Percentiles rank a stretch among this genome's conserved stretches.
Evolutionary conservation across 1,140 invertebrate genomes (phyloP).

Genomic region (Pseudoatta argentina): DNA sequence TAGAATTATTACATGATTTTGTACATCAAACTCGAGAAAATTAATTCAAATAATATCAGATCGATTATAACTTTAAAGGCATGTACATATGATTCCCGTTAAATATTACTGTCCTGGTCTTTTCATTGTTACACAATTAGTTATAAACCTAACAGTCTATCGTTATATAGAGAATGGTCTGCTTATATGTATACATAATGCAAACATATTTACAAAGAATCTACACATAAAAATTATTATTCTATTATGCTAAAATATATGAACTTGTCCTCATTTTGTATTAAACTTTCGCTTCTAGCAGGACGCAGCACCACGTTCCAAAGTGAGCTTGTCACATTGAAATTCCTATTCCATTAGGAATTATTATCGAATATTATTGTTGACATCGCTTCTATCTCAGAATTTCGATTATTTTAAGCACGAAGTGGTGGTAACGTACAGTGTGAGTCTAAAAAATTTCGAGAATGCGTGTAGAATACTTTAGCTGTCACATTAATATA

Average conservation of each 20-base stretch:
- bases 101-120: slow-evolving; percentile 60
- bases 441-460: slow-evolving; percentile 19
- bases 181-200: slow-evolving; percentile 76
- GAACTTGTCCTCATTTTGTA: not conserved
- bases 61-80: slow-evolving; percentile 59
- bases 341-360: slow-evolving; percentile 68
- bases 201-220: slow-evolving; percentile 77
- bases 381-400: slow-evolving; percentile 11
- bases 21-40: slow-evolving; percentile 44
- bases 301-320: not conserved
- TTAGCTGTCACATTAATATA: not conserved
- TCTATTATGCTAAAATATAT: slow-evolving; percentile 62
- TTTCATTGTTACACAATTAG: slow-evolving; percentile 55
- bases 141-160: slow-evolving; percentile 77
- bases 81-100: slow-evolving; percentile 47
- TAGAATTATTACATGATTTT: slow-evolving; percentile 49
- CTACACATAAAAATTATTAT: slow-evolving; percentile 72
- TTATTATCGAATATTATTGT: slow-evolving; percentile 35
- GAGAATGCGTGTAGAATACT: not conserved
- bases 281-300: not conserved
- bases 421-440: not conserved
- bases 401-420: not conserved
- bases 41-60: slow-evolving; percentile 64
- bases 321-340: slow-evolving; percentile 69
- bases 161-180: slow-evolving; percentile 71